phyloP scores from a whole-genome alignment of 2,888 invertebrate species.

The Ichneumon xanthorius region DNA sequence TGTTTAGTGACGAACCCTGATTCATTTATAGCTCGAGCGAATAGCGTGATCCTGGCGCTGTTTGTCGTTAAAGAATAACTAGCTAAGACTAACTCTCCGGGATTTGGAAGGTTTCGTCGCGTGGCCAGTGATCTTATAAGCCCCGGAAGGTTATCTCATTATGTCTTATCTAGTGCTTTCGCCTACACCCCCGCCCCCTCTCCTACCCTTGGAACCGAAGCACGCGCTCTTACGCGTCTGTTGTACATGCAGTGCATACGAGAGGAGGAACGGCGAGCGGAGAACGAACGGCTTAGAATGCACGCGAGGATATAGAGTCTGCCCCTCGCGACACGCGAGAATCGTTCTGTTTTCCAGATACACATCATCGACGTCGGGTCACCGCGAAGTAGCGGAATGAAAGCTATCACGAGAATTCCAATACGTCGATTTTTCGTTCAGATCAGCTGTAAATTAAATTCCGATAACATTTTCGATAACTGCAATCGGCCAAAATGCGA shows the following conservation, averaged over 20 bases:
- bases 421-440: background rate
- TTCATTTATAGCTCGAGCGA: background rate
- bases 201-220: constrained; percentile 31
- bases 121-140: constrained; percentile 85
- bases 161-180: constrained; percentile 84
- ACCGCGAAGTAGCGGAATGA: background rate
- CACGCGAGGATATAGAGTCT: constrained; percentile 76
- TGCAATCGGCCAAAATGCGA: background rate
- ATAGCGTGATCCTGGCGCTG: constrained; percentile 40
- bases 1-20: background rate
- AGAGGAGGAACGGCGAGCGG: constrained; percentile 44
- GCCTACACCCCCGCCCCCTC: constrained; percentile 60
- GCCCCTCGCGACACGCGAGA: constrained; percentile 70
- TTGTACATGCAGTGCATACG: constrained; percentile 8
- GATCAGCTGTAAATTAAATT: background rate
- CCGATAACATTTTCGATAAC: background rate
- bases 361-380: background rate
- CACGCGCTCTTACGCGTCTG: constrained; percentile 64
- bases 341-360: constrained; percentile 42
- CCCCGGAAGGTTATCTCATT: constrained; percentile 84
- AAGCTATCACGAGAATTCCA: background rate
- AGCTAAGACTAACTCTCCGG: constrained; percentile 70
- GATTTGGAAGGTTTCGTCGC: constrained; percentile 85
- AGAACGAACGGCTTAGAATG: constrained; percentile 79
- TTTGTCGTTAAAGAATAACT: constrained; percentile 57